Evolutionary conservation across 1,140 invertebrate species (phyloP).

Genomic region (Saccostrea glomerata): DNA sequence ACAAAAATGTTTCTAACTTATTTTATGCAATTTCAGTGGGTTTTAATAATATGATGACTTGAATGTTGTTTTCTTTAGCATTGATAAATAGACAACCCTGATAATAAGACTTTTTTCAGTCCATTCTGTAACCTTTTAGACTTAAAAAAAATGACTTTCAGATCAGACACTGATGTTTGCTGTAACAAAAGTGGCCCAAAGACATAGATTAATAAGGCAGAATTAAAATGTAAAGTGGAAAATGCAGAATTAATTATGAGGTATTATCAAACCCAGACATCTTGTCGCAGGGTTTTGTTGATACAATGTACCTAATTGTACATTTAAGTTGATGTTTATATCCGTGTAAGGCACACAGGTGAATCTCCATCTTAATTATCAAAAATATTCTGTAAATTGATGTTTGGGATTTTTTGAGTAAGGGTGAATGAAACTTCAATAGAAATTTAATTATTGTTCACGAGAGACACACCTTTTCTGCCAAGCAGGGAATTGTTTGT

Average conservation of each 20-base stretch:
- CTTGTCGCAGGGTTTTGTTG: constrained; percentile 32
- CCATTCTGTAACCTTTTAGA: not conserved
- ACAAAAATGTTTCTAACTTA: too few relatives aligned
- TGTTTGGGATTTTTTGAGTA: not conserved
- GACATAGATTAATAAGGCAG: constrained; percentile 22
- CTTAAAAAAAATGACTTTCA: not conserved
- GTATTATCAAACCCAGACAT: constrained; percentile 22
- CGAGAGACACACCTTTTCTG: not conserved
- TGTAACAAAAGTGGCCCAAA: constrained; percentile 27
- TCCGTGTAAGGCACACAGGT: constrained; percentile 6
- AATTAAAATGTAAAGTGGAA: constrained; percentile 35
- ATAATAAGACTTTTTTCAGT: not conserved
- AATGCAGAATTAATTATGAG: constrained; percentile 26
- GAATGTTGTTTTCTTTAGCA: not conserved
- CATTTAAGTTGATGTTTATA: constrained; percentile 26
- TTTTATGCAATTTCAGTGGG: not conserved
- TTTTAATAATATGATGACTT: not conserved
- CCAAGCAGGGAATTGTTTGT: not conserved
- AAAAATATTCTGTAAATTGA: not conserved
- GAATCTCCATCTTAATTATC: constrained; percentile 14
- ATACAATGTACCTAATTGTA: constrained; percentile 33
- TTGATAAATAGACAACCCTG: not conserved
- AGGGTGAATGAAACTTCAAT: not conserved
- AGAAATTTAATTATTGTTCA: constrained; percentile 3
- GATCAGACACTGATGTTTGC: constrained; percentile 7